Base-by-base conservation (phyloP, 2,888 invertebrate species). In the Schizaphis graminum region DNA sequence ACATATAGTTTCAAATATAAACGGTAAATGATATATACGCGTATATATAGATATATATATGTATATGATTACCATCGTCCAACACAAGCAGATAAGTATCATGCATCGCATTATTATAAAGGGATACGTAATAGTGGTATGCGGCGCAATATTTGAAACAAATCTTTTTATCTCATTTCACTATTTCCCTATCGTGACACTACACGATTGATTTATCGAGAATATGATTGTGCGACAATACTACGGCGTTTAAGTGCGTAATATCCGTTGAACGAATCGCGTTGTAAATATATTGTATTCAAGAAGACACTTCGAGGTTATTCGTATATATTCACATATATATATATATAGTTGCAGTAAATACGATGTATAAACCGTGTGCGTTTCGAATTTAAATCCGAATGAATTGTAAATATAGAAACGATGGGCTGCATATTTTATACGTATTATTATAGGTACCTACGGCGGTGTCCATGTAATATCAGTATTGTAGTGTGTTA, bases 231-330 rank as follows among this genome's bases (percentile, higher is more conserved):
- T 88, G 4, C 2, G 28, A 35, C 35, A 26, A 21, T 16, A 47
- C 8, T 16, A 47, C 8, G 41, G 41, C 41, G 35, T 35, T 26
- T 47, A 35, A 35, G 67, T 35, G 8, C 53, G 28, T 53, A 35
- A 77, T 91, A 56, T 84, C 0, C 44, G 41, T 91, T n/a, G 11
- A 56, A 91, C 44, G 11, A 90, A 84, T 61, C n/a, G 49, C 35
- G 26, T 84, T 85, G 28, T 56, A 85, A 91, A 85, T 91, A 85
- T 91, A 35, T 53, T 53, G 21, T 56, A 13, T 56, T 77, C 77
- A n/a, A 56, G 84, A 85, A 21, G 85, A 57, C 56, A 56, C n/a
- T 85, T 91, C 91, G 91, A 85, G 91, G 91, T 85, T 91, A 56
- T 44, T 56, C 28, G 85, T 91, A 77, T 35, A 77, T 3, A 41